Evolutionary conservation across 1,140 invertebrate genomes (phyloP), one percentile per base, ranked within the genome.

Genomic region (Hormaphis cornu): DNA sequence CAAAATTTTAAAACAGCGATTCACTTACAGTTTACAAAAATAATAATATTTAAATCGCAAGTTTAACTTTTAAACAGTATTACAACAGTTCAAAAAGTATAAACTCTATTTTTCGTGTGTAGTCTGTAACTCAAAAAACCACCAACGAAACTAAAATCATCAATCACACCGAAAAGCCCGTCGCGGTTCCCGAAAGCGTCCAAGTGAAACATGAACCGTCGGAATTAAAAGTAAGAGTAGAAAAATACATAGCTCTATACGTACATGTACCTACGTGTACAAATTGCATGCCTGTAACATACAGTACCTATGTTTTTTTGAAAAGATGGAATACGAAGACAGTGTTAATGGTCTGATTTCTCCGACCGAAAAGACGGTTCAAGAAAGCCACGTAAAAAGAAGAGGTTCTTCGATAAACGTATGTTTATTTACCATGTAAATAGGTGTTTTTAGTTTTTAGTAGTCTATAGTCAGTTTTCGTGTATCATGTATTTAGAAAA

Each of bases 371-470:
- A 42, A 37, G 7, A 48, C 0, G 30, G 48, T 48, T 48, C 9
- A 63, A n/a, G 59, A 63, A 12, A 63, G 4, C 6, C n/a, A 26
- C 6, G 30, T 48, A 33, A 63, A 48, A 30, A 63, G 59, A 3
- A 63, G 42, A 48, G n/a, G 42, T 2, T 63, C 59, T 33, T 61
- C 58, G 4, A 48, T 63, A 33, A 63, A 63, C 46, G 59, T 63
- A 63, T 6, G 59, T 63, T 33, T 30, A 46, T 10, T 5, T 46
- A 5, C 16, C 35, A 37, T 61, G 40, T 61, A 26, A 42, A 42
- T 61, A n/a, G 18, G 26, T 26, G 22, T 28, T 26, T n/a, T 40
- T 37, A 37, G 35, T 12, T n/a, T 46, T n/a, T 18, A 46, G 42
- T 30, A 20, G 26, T 63, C 18, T 22, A 20, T 63, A 48, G 33